Percentiles rank a stretch among this genome's conserved stretches.
Evolutionary conservation across 2,113 vertebrate species (phyloP).

Genomic region (Hemicordylus capensis): DNA sequence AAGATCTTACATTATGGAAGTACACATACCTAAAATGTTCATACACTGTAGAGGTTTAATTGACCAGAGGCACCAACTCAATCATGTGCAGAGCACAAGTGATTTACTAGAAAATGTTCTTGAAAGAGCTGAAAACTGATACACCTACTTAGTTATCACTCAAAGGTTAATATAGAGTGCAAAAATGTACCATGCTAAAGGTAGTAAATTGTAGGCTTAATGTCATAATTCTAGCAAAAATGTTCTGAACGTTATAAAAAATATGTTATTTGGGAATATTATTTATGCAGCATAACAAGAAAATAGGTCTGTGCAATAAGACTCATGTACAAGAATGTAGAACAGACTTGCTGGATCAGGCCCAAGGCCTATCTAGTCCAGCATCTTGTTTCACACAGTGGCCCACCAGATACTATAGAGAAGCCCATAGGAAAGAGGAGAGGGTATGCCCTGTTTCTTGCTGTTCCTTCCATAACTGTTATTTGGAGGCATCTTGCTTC

Average conservation of each 20-base stretch:
- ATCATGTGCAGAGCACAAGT: neutral
- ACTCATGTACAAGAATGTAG: too few relatives aligned
- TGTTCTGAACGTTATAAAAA: constrained; percentile 4
- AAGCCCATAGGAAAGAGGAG: too few relatives aligned
- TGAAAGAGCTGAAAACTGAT: constrained; percentile 1
- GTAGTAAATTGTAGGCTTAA: neutral
- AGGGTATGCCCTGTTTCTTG: too few relatives aligned
- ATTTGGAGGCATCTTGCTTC: too few relatives aligned
- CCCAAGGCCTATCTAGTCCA: too few relatives aligned
- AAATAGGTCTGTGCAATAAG: neutral
- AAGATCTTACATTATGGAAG: neutral
- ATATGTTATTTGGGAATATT: constrained; percentile 33
- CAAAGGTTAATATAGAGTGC: constrained; percentile 16
- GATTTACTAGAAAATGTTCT: neutral
- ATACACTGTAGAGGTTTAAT: neutral
- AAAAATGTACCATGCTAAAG: neutral
- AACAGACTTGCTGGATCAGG: too few relatives aligned
- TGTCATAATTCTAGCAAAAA: constrained; percentile 20
- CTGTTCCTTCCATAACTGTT: too few relatives aligned
- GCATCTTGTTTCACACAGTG: too few relatives aligned
- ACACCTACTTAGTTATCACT: neutral
- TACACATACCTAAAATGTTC: neutral
- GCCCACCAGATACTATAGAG: too few relatives aligned
- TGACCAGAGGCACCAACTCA: neutral
- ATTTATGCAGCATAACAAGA: constrained; percentile 35